These are phyloP conservation scores for Acanthisitta chloris DNA, from an alignment of 2,113 vertebrate species.

Conservation along the genomic window DNA sequence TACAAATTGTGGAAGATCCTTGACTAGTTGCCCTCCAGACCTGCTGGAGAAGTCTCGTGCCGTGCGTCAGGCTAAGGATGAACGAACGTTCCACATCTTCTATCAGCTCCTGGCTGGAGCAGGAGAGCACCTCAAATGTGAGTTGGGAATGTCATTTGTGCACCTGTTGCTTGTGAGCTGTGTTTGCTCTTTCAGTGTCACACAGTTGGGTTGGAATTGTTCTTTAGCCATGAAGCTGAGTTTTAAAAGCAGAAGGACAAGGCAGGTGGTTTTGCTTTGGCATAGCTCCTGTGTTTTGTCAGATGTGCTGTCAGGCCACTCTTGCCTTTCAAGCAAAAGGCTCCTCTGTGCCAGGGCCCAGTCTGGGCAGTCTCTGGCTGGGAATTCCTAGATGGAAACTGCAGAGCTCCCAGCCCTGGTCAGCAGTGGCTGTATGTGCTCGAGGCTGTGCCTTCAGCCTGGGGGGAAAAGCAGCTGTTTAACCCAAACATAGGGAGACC, in stretches of 20 bases:
- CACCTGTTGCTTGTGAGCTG: accelerated
- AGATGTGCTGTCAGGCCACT: background rate
- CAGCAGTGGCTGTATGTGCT: background rate
- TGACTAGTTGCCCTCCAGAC: conserved; percentile 81
- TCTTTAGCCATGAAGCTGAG: background rate
- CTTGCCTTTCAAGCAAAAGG: accelerated
- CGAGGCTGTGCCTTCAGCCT: background rate
- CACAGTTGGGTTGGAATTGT: accelerated
- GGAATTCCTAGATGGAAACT: background rate
- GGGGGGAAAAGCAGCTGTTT: background rate
- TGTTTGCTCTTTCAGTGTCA: background rate
- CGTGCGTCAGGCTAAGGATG: conserved; percentile 97
- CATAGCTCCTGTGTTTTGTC: background rate
- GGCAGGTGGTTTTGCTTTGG: background rate
- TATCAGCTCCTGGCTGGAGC: conserved; percentile 93
- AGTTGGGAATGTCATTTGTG: conserved; percentile 5
- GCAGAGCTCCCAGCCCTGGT: background rate
- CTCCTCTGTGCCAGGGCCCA: background rate
- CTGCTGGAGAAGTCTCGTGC: conserved; percentile 96
- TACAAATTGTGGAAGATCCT: conserved; percentile 33
- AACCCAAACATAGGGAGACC: background rate
- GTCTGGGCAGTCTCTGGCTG: background rate
- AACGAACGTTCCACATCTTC: conserved; percentile 95
- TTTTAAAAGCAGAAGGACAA: background rate
- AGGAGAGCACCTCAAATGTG: conserved; percentile 93